Base-by-base conservation (phyloP, 2,888 invertebrate species). In the Lissocephala sabroskyi region DNA sequence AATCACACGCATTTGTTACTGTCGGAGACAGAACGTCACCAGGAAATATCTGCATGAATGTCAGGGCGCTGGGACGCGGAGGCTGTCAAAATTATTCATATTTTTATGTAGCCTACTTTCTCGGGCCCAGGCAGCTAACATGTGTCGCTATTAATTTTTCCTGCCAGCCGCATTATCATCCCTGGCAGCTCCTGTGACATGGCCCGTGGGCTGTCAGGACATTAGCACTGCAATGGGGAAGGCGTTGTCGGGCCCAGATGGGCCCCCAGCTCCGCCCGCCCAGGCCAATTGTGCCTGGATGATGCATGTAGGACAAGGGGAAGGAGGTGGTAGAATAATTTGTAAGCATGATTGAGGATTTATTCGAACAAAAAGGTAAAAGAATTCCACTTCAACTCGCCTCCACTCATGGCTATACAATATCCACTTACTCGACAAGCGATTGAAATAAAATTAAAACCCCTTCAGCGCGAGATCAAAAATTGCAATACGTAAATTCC, bases 71-170 rank as follows among this genome's bases (percentile, higher is more conserved):
- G 32, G 42, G 40, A 23, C 42, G 16, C 45, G 54, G 49, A 52
- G 52, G 28, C 60, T 55, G 60, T 58, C 62, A 61, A 62, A 76
- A 54, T 65, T 68, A 68, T 76, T 70, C 68, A 76, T 73, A 76
- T 62, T 73, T 68, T 40, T 46, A 18, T 14, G 4, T 41, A 30
- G 37, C 45, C 46, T 42, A 52, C 40, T 42, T 18, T 56, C 37
- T 36, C 40, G 35, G 30, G 14, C 26, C 28, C 45, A 18, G 16
- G n/a, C 40, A 14, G 32, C 41, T 36, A 18, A 51, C 59, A 68
- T 76, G 50, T 59, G 70, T 58, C 68, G 65, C 70, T 76, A 68
- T 76, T 76, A 68, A 76, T 76, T 73, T 59, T 35, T 62, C 56
- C 49, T 58, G 59, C 42, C 53, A 29, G 41, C n/a, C 43, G 53